phyloP scores from a whole-genome alignment of 1,140 invertebrate species.

The Cotesia typhae region DNA sequence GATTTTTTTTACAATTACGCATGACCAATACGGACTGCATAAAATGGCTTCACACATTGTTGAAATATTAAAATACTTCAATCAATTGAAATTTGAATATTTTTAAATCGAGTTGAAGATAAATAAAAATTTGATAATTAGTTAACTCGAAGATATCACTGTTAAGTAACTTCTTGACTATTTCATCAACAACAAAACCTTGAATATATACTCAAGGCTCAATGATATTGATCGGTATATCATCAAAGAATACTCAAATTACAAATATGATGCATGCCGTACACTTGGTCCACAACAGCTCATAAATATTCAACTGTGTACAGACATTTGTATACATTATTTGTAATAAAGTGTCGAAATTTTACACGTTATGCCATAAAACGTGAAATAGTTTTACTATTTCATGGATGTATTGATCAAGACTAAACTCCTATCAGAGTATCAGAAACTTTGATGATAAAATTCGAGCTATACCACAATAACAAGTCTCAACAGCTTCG shows the following conservation, averaged over 20 bases:
- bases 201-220: conserved; percentile 5
- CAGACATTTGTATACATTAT: no score
- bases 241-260: background rate
- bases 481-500: no score
- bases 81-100: background rate
- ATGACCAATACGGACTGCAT: background rate
- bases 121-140: background rate
- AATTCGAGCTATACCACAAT: no score
- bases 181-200: conserved; percentile 16
- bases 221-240: conserved; percentile 24
- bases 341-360: conserved; percentile 33
- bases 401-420: background rate
- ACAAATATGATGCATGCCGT: conserved; percentile 12
- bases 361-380: conserved; percentile 6
- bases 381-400: conserved; percentile 15
- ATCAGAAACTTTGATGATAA: no score
- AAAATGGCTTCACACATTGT: background rate
- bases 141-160: no score
- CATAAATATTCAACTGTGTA: background rate
- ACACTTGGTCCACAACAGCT: background rate
- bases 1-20: conserved; percentile 14
- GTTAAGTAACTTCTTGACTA: background rate
- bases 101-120: background rate
- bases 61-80: background rate
- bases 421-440: background rate